phyloP scores from a whole-genome alignment of 2,113 vertebrate genomes.

The Struthidea cinerea region DNA sequence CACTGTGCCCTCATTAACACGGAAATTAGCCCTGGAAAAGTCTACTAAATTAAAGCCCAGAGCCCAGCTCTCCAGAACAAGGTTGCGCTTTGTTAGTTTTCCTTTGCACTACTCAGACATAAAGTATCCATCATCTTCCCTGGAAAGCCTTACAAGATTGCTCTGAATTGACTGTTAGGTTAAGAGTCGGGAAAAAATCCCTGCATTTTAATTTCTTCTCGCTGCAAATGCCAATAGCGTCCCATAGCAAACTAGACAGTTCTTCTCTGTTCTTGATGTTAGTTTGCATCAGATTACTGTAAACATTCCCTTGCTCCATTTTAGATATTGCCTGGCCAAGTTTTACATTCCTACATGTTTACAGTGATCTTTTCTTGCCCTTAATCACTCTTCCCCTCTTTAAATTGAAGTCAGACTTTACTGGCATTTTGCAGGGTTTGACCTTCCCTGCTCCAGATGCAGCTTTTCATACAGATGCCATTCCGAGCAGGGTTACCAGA shows the following conservation, averaged over 20 bases:
- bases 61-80: background rate
- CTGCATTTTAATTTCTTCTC: background rate
- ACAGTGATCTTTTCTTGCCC: constrained; percentile 38
- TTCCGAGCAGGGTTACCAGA: constrained; percentile 28
- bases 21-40: background rate
- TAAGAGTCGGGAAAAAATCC: background rate
- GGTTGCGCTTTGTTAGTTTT: background rate
- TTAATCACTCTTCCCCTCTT: constrained; percentile 40
- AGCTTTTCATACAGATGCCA: constrained; percentile 44
- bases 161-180: background rate
- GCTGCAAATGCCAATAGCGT: background rate
- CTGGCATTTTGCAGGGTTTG: constrained; percentile 33
- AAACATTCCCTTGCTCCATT: constrained; percentile 36
- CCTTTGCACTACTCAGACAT: background rate
- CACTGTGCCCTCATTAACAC: background rate
- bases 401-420: constrained; percentile 47
- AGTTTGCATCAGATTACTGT: constrained; percentile 32
- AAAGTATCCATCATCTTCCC: background rate
- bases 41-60: background rate
- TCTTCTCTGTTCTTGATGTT: constrained; percentile 33
- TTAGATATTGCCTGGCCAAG: constrained; percentile 44
- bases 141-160: background rate
- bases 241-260: background rate
- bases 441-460: constrained; percentile 9
- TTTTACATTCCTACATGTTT: constrained; percentile 58